Base-by-base conservation (phyloP, 2,113 vertebrate species). In the Cottus gobio region DNA sequence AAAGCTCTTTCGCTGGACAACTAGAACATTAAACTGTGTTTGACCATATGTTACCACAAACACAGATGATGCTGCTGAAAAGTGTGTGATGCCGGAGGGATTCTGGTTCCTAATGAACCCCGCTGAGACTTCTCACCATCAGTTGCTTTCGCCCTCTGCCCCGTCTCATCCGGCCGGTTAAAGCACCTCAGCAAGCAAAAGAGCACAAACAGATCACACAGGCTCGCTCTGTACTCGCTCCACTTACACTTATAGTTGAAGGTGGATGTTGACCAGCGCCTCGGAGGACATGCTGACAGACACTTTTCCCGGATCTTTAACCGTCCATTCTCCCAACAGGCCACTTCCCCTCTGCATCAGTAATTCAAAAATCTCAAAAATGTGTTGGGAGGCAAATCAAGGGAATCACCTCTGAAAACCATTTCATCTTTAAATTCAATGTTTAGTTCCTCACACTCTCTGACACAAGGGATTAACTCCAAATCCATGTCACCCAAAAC, bases 41-140 rank as follows among this genome's bases (percentile, higher is more conserved):
- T 76, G 72, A 57, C 62, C 44, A 64, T 74, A 70, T 54, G 68
- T 64, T 77, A 69, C 52, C 71, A 54, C 82, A 56, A 77, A 82
- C 81, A 77, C 82, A 85, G 87, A 90, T 74, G 75, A 88, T 80
- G 52, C 84, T 48, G 77, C 56, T 50, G 84, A 67, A 74, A 54
- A 73, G 50, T 54, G 57, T 75, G 34, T 10, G 65, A 78, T 71
- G 77, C 79, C 75, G 44, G 36, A 70, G 84, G 71, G 80, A 66
- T 46, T 34, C 52, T 71, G 61, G 54, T 28, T 77, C 65, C 67
- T 93, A 93, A 92, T 92, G 84, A 93, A 90, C 71, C 89, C 93
- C 90, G 4, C 71, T 34, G 90, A 87, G 93, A 91, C 87, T 36
- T 56, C 68, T 61, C 61, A 46, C 71, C 71, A 48, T 73, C 37